Conservation (phyloP, 2,888 invertebrate genomes). For the Acronicta aceris region DNA sequence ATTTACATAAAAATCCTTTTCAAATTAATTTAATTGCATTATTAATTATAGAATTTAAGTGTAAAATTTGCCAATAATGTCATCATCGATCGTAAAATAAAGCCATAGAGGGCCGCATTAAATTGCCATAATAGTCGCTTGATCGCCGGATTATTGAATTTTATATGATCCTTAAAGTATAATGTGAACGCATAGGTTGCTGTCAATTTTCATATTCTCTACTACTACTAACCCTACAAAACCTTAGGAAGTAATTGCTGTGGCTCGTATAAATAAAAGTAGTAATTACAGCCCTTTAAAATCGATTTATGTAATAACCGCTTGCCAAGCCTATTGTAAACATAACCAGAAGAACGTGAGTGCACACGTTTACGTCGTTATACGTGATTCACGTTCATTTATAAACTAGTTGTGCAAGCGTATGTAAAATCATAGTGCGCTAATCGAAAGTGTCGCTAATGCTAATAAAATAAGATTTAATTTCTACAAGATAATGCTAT, state of each 20-base stretch:
- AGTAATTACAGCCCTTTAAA: constrained; percentile 33
- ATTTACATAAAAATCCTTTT: too few species aligned
- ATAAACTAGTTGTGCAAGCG: not conserved
- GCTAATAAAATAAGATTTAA: too few species aligned
- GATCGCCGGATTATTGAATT: not conserved
- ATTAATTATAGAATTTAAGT: too few species aligned
- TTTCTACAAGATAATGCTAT: too few species aligned
- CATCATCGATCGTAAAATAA: constrained; percentile 1
- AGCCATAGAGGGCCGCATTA: constrained; percentile 1
- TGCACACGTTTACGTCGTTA: constrained; percentile 12
- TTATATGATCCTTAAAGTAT: constrained; percentile 11
- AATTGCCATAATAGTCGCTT: constrained; percentile 7
- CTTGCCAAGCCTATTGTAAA: constrained; percentile 12
- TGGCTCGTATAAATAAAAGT: constrained; percentile 34
- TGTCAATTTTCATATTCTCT: not conserved
- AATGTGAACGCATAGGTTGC: not conserved
- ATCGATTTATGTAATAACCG: constrained; percentile 40
- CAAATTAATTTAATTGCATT: too few species aligned
- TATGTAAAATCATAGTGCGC: too few species aligned
- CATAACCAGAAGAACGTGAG: constrained; percentile 17
- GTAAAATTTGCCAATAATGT: too few species aligned
- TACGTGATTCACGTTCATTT: not conserved
- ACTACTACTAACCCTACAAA: not conserved
- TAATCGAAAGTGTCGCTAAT: too few species aligned
- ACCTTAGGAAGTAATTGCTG: constrained; percentile 9